A percentile compares a stretch with the other conserved stretches of the same genome.
These are phyloP conservation scores for Tubulanus polymorphus DNA, from an alignment of 2,888 invertebrate species.

Conservation along the genomic window DNA sequence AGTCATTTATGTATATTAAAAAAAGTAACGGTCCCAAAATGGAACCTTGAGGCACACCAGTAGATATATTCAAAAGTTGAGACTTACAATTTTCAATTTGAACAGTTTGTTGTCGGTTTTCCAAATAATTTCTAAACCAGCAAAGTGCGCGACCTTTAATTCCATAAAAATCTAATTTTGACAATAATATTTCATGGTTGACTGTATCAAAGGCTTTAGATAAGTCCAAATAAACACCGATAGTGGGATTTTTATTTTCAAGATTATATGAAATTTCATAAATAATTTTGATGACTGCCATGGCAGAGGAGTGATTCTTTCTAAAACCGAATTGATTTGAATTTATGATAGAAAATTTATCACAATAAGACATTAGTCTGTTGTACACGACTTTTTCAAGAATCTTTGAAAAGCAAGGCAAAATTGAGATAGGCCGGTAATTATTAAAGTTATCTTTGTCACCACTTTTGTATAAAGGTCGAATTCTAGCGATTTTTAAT, in stretches of 20 bases:
- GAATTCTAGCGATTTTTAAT: not conserved
- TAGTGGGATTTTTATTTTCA: not conserved
- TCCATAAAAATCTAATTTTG: not conserved
- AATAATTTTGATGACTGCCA: not conserved
- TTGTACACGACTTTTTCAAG: not conserved
- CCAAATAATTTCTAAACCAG: not conserved
- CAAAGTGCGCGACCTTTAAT: not conserved
- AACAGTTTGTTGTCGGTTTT: not conserved
- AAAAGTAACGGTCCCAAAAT: slow-evolving; percentile 2
- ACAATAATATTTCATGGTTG: not conserved
- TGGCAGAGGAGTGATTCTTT: not conserved
- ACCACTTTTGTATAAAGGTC: not conserved
- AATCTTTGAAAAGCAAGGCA: slow-evolving; percentile 2
- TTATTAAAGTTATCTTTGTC: not conserved
- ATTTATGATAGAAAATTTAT: not conserved
- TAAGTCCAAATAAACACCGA: slow-evolving; percentile 1
- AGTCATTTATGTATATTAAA: not conserved
- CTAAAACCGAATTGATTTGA: not conserved
- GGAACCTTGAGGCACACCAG: slow-evolving; percentile 2
- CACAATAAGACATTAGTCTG: not conserved
- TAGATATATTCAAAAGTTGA: no score
- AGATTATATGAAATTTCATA: not conserved
- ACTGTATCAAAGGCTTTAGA: slow-evolving; percentile 1
- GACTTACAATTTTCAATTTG: not conserved
- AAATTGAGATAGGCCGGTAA: not conserved